These are phyloP conservation scores for Charina bottae DNA, from an alignment of 2,113 vertebrate genomes.

Conservation along the genomic window DNA sequence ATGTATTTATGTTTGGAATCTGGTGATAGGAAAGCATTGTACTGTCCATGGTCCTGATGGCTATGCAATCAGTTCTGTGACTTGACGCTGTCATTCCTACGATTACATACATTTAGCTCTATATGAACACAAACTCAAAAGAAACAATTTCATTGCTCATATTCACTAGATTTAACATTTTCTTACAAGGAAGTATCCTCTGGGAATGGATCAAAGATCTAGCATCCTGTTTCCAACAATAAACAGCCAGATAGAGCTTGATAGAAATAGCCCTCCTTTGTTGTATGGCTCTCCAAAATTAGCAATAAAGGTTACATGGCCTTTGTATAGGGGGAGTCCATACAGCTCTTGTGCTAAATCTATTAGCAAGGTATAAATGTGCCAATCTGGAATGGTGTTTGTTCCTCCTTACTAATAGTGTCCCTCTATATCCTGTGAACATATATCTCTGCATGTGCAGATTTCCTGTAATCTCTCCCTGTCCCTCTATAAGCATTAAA, in stretches of 20 bases:
- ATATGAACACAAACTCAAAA: neutral
- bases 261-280: too few relatives aligned
- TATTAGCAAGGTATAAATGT: neutral
- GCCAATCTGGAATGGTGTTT: neutral
- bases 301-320: neutral
- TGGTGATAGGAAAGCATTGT: neutral
- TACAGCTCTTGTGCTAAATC: neutral
- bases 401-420: neutral
- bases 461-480: neutral
- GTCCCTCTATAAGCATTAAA: neutral
- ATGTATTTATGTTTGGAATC: neutral
- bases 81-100: neutral
- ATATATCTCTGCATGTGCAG: neutral
- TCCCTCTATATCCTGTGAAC: neutral
- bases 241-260: neutral
- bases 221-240: neutral
- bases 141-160: neutral
- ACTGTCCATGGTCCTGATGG: neutral
- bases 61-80: neutral
- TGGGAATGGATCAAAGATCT: neutral
- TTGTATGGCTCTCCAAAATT: neutral
- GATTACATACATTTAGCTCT: neutral
- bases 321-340: neutral
- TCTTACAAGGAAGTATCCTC: neutral
- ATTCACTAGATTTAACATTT: neutral